Evolutionary conservation across 2,888 invertebrate species (phyloP).

Genomic region (Drosophila colorata): DNA sequence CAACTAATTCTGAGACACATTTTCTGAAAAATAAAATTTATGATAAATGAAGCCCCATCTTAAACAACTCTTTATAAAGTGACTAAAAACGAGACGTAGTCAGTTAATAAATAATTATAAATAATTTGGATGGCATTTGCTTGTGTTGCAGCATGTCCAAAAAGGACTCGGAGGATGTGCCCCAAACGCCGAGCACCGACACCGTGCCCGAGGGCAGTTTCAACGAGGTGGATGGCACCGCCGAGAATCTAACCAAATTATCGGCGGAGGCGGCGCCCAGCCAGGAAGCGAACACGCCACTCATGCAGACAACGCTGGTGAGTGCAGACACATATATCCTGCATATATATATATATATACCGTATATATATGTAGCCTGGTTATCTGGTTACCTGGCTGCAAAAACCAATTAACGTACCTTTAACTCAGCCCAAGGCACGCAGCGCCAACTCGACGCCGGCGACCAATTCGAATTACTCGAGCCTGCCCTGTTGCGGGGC

Average conservation of each 20-base stretch:
- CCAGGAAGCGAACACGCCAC: constrained; percentile 66
- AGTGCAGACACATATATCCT: constrained; percentile 82
- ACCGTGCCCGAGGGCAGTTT: constrained; percentile 77
- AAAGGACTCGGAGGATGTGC: constrained; percentile 81
- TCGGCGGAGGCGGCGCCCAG: constrained; percentile 64
- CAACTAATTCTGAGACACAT: no score
- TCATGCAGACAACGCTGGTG: constrained; percentile 90
- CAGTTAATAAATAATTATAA: constrained; percentile 14
- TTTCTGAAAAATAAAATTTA: no score
- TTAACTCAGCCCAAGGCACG: constrained; percentile 83
- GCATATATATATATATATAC: neutral
- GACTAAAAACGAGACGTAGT: neutral
- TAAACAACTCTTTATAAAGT: no score
- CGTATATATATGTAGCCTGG: neutral
- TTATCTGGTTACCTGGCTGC: no score
- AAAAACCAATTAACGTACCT: constrained; percentile 56
- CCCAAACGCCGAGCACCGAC: constrained; percentile 79
- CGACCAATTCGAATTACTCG: constrained; percentile 84
- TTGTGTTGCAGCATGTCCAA: constrained; percentile 71
- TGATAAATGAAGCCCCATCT: no score
- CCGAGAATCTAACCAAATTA: constrained; percentile 71
- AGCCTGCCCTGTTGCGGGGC: constrained; percentile 85
- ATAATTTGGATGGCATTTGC: constrained; percentile 21
- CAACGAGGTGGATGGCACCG: constrained; percentile 76
- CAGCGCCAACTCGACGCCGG: constrained; percentile 69